Conservation (phyloP, 2,113 vertebrate genomes). For the human region DNA sequence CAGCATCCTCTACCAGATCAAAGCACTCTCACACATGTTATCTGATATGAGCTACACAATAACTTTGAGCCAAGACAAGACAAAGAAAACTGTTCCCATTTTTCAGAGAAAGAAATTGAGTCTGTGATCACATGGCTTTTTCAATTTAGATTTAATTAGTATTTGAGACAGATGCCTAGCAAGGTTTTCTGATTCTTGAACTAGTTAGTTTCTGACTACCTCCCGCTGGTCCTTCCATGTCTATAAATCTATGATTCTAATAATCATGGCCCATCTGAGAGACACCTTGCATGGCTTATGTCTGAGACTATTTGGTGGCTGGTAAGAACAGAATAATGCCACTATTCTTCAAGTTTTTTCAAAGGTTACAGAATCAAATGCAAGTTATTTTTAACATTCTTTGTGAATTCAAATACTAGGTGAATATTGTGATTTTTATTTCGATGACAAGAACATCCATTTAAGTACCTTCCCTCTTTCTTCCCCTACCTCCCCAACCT, state of each 20-base stretch:
- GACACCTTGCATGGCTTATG: not conserved
- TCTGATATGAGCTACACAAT: not conserved
- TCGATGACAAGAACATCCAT: slow-evolving; percentile 14
- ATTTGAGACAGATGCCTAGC: not conserved
- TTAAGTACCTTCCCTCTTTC: not conserved
- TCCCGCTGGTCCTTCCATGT: not conserved
- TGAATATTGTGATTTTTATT: slow-evolving; percentile 19
- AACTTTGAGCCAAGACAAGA: slow-evolving; percentile 13
- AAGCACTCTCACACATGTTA: not conserved
- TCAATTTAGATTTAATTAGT: not conserved
- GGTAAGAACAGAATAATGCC: not conserved
- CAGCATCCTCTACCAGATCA: not conserved
- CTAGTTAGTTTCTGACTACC: not conserved
- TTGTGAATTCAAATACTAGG: slow-evolving; percentile 34
- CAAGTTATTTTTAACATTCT: slow-evolving; percentile 50
- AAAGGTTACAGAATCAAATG: slow-evolving; percentile 30
- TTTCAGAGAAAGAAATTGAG: slow-evolving; percentile 23
- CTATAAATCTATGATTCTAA: not conserved
- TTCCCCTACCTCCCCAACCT: not conserved
- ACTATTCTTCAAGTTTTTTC: slow-evolving; percentile 7
- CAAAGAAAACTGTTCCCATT: slow-evolving; percentile 13
- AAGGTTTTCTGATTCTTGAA: slow-evolving; percentile 7
- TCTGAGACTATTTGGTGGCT: not conserved
- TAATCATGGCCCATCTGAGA: not conserved
- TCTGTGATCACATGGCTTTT: not conserved